Evolutionary conservation across 2,113 vertebrate species (phyloP).

Genomic region (Cinclus cinclus): DNA sequence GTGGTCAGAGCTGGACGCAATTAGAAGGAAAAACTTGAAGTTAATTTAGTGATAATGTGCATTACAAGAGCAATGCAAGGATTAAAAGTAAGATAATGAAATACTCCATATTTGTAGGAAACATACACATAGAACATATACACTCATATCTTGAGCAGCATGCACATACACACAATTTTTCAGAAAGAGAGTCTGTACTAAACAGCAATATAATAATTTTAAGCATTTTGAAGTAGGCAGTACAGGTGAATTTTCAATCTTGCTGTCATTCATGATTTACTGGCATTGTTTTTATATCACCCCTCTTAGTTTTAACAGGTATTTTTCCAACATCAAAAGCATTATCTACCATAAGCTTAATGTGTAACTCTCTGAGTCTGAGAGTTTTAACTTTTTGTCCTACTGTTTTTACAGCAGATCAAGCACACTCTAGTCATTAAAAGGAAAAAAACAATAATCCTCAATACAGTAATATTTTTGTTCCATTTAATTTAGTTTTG

Average conservation of each 20-base stretch:
- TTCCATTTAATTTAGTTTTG: neutral
- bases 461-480: neutral
- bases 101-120: neutral
- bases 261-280: neutral
- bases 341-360: neutral
- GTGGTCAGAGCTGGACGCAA: neutral
- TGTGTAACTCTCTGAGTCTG: neutral
- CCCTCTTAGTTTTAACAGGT: neutral
- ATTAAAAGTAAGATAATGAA: neutral
- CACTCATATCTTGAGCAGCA: neutral
- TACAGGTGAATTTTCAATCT: neutral
- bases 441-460: neutral
- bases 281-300: neutral
- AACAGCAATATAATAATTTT: neutral
- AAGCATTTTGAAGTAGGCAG: neutral
- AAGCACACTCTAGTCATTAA: neutral
- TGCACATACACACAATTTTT: neutral
- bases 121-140: neutral
- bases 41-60: neutral
- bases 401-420: neutral
- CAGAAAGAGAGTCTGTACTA: neutral
- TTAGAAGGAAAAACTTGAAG: neutral
- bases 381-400: neutral
- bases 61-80: neutral
- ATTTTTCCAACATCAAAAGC: neutral